Evolutionary conservation across 2,797 vertebrate species (phyloP).

Genomic region (Tenualosa ilisha): DNA sequence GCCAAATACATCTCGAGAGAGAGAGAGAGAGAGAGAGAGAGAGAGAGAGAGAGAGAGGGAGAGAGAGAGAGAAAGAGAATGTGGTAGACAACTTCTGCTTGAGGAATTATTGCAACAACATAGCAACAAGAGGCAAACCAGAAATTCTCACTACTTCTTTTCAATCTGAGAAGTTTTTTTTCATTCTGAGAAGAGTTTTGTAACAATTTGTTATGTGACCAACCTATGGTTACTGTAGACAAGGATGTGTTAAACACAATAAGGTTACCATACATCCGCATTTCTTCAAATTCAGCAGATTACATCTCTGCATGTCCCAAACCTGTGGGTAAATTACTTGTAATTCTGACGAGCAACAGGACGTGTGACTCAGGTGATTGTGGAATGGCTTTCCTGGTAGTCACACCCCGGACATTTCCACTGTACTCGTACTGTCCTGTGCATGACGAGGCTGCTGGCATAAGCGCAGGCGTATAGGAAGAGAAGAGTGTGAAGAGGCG

Average conservation of each 20-base stretch:
- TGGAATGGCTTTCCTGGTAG: background rate
- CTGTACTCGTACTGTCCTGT: conserved; percentile 21
- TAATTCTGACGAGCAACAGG: background rate
- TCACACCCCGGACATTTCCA: conserved; percentile 10
- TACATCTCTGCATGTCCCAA: background rate
- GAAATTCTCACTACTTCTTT: conserved; percentile 10
- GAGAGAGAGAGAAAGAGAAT: background rate
- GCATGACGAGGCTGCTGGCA: background rate
- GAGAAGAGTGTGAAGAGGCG: background rate
- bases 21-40: background rate
- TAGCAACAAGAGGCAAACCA: background rate
- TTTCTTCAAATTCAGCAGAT: background rate
- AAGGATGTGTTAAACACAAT: background rate
- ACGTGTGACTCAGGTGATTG: conserved; percentile 13
- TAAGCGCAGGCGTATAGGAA: background rate
- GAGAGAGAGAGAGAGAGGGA: conserved; percentile 7
- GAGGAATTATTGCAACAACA: background rate
- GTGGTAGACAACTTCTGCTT: background rate
- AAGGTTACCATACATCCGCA: background rate
- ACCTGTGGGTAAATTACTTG: conserved; percentile 7
- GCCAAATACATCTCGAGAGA: background rate
- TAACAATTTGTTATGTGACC: background rate
- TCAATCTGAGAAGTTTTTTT: background rate
- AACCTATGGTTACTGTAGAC: background rate
- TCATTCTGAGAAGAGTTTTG: background rate